Evolutionary conservation across 2,888 invertebrate genomes (phyloP), one percentile per base, ranked within the genome.

Genomic region (Adela reaumurella): DNA sequence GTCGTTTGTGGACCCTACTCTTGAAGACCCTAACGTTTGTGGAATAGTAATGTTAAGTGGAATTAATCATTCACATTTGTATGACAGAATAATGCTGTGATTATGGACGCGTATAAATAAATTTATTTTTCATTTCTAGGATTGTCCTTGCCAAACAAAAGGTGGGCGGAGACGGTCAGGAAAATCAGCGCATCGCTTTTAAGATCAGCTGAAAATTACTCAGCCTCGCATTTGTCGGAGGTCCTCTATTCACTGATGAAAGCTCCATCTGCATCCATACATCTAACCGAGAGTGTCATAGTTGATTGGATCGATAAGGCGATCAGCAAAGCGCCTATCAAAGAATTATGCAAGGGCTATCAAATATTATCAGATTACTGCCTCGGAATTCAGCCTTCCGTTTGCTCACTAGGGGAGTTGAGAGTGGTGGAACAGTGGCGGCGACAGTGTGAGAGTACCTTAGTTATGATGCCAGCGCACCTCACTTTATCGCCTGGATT

Each of bases 121-220:
- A 16, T 11, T n/a, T 16, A 16, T 35, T 14, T 43, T 43, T 43
- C 10, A 17, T 48, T 46, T 20, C 17, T 50, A 73, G 74, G 64
- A 57, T 84, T 88, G 2, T 87, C 88, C 42, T 74, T 94, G 53
- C 90, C 92, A 8, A 85, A 86, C 53, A 86, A 89, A 43, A 83
- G 91, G 51, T 95, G 95, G 94, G 88, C 92, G 0, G 90, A 90
- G 55, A 83, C 86, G 2, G 87, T 94, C 14, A 87, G 88, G 54
- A 83, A 86, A 52, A 77, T 94, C 63, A 89, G 92, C 19, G 84
- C 89, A 3, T 89, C 90, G 59, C 80, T 97, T 14, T 77, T 92
- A 46, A 92, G 92, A 58, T 86, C 89, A 1, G 88, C 90, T 28
- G 88, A 92, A 52, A 86, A 87, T 60, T 94, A 86, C 65, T 84